Evolutionary conservation across 2,113 vertebrate genomes (phyloP), one percentile per base, ranked within the genome.

Genomic region (Corydoras sp.): DNA sequence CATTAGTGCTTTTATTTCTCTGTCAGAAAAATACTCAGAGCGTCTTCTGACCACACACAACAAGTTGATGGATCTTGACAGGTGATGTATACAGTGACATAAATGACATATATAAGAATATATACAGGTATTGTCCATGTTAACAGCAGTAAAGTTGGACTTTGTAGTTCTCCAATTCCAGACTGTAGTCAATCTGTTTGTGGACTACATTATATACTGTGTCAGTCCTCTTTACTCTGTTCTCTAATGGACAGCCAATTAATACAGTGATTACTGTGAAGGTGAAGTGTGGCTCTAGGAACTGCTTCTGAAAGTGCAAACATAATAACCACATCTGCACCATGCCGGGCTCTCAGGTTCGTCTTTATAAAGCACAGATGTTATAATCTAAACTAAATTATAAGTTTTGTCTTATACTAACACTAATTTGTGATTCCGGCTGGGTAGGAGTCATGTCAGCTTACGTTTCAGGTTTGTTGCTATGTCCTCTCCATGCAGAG

Each of bases 1-100:
- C 74, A 71, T 93, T 55, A 65, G 79, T 4, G 88, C 92, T 77
- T 98, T 94, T 82, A 83, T 13, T 54, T 83, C 85, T 31, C 86
- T 96, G 65, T 88, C 90, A 69, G 75, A 87, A 0, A 85, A 83
- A 31, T 92, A 90, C 83, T 81, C 85, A 75, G 76, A 71, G 31
- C 91, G 84, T 73, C 81, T 95, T 10, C 84, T 85, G 55, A 78
- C 80, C 43, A 59, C 90, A 48, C 85, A 89, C 51, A 65, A 86
- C 15, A 86, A 89, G 53, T 78, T 93, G 49, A 56, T 89, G 75
- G 81, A 61, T n/a, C 74, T 87, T n/a, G 65, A 70, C 69, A 92
- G 93, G 95, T 98, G 29, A 72, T 35, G 75, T 30, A 59, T n/a
- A 13, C 60, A 31, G 35, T 32, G 9, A 15, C 15, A 15, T 32